Base-by-base conservation (phyloP, 2,888 invertebrate genomes). In the Merodon equestris region DNA sequence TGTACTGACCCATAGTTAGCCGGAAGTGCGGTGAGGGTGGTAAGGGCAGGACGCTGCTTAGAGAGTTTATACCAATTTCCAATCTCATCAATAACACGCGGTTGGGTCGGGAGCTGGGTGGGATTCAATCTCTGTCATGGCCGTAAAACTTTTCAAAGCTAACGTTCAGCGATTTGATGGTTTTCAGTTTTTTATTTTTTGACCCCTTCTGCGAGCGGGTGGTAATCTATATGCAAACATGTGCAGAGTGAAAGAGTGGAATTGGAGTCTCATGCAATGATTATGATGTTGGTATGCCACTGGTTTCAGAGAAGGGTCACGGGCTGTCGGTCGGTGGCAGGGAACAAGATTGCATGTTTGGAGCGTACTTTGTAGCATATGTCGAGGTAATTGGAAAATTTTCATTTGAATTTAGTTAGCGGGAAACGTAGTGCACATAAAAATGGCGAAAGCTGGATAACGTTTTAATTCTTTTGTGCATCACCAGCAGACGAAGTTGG, bases 91-190 rank as follows among this genome's bases (percentile, higher is more conserved):
- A 73, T 54, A 67, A 73, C 53, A 36, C 19, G 50, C 44, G 38
- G 27, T 27, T 10, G 13, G 38, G 53, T 44, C 47, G 34, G 63
- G 47, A 47, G 47, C 63, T 68, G 27, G 7, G 27, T 57, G 51
- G 40, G n/a, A 40, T n/a, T 40, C 10, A 3, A 40, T 40, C 10
- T 40, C 27, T 56, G 53, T 63, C 47, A 10, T 7, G 40, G 61
- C 14, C 57, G 17, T 38, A 63, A 42, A 58, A 64, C 57, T 66
- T 71, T 66, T 54, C 48, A 50, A 54, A 68, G 48, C 48, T 58
- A 70, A 70, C 70, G 75, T 64, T 42, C 38, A 54, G 53, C 44
- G 13, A 66, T 66, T 73, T 72, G 58, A 34, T 9, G 4, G 44
- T 18, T 56, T 50, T 27, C 27, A 4, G 27, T 7, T 4, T 27